Conservation (phyloP, 2,888 invertebrate genomes). For the Drosophila melanosoma region DNA sequence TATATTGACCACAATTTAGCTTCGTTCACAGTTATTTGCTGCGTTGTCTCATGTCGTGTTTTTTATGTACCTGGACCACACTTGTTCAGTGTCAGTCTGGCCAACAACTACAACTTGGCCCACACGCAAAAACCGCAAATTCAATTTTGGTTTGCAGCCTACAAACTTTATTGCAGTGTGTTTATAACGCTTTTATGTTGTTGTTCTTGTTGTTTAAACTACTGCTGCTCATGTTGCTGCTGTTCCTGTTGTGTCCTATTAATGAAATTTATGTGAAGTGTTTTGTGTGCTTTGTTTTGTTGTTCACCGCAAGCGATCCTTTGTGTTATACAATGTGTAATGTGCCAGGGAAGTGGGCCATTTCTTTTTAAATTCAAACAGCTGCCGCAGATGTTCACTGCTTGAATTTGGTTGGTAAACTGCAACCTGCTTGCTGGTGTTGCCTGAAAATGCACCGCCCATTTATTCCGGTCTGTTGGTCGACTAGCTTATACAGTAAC, state of each 20-base stretch:
- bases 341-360: neutral
- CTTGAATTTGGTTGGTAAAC: neutral
- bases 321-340: conserved; percentile 35
- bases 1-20: conserved; percentile 73
- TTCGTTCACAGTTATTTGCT: conserved; percentile 78
- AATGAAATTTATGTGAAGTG: conserved; percentile 77
- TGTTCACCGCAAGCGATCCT: conserved; percentile 64
- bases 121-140: conserved; percentile 68
- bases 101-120: conserved; percentile 35
- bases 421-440: conserved; percentile 3
- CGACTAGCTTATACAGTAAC: neutral
- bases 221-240: neutral
- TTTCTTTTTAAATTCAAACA: neutral
- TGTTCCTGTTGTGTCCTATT: conserved; percentile 39
- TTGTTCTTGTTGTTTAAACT: neutral
- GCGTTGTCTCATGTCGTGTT: conserved; percentile 29
- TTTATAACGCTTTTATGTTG: conserved; percentile 41
- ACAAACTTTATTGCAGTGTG: conserved; percentile 56
- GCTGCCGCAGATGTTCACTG: neutral
- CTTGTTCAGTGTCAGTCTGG: conserved; percentile 12
- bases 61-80: conserved; percentile 36
- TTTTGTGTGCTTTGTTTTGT: conserved; percentile 56
- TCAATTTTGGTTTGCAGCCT: conserved; percentile 75
- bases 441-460: neutral
- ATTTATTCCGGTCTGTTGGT: neutral